These are phyloP conservation scores for Drosophila subquinaria DNA, from an alignment of 2,888 invertebrate species.

Conservation along the genomic window DNA sequence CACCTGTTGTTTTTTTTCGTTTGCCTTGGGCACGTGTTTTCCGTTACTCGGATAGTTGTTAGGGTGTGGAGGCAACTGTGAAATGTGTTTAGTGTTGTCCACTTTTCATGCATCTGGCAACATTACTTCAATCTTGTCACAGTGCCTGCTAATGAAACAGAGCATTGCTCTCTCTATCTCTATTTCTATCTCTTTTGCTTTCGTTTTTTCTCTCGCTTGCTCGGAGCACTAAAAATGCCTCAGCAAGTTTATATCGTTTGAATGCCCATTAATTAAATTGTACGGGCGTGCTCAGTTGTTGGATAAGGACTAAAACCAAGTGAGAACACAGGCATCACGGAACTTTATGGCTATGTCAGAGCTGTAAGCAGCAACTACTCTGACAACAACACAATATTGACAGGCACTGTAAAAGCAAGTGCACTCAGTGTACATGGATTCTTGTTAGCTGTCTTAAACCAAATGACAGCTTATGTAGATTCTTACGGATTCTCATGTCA, in stretches of 20 bases:
- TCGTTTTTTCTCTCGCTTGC: neutral
- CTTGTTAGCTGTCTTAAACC: neutral
- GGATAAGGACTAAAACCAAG: constrained; percentile 14
- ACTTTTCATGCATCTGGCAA: constrained; percentile 38
- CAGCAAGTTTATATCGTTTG: constrained; percentile 77
- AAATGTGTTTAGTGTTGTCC: constrained; percentile 36
- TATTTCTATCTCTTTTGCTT: constrained; percentile 1
- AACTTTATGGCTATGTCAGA: constrained; percentile 54
- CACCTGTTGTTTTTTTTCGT: constrained; percentile 69
- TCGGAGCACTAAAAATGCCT: constrained; percentile 74
- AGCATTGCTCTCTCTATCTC: constrained; percentile 19
- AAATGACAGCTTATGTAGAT: neutral
- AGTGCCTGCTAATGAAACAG: constrained; percentile 69
- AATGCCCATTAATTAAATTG: constrained; percentile 82
- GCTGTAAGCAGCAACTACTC: constrained; percentile 41
- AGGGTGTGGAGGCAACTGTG: constrained; percentile 12
- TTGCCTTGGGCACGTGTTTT: constrained; percentile 42
- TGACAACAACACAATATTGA: constrained; percentile 37
- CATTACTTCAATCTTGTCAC: constrained; percentile 58
- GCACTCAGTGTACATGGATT: constrained; percentile 17
- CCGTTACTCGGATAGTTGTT: constrained; percentile 2
- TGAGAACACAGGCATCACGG: constrained; percentile 29
- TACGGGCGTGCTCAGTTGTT: constrained; percentile 56
- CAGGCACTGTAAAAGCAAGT: constrained; percentile 38
- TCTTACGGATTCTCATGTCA: neutral